Conservation (phyloP, 1,140 invertebrate genomes). For the Charaxes varanes region DNA sequence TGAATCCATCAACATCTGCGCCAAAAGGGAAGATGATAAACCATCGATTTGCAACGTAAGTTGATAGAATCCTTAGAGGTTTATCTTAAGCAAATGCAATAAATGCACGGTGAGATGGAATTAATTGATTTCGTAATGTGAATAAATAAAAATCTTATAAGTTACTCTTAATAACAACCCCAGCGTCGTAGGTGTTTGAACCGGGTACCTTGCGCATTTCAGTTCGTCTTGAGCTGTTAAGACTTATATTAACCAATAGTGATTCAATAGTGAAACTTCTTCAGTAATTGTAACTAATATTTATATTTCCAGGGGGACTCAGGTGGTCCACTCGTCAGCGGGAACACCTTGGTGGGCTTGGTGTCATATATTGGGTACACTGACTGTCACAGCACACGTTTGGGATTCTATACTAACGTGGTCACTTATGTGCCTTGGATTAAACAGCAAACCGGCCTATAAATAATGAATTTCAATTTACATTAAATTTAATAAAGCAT, state of each 20-base stretch:
- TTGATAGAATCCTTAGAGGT: too few relatives aligned
- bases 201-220: too few relatives aligned
- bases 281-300: neutral
- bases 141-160: too few relatives aligned
- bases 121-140: too few relatives aligned
- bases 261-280: neutral
- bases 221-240: too few relatives aligned
- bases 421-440: constrained; percentile 6
- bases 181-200: too few relatives aligned
- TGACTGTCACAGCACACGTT: neutral
- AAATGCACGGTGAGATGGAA: too few relatives aligned
- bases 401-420: constrained; percentile 9
- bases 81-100: too few relatives aligned
- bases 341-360: constrained; percentile 3
- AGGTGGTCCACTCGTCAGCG: constrained; percentile 2
- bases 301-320: constrained; percentile 10
- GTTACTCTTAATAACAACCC: too few relatives aligned
- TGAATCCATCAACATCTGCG: constrained; percentile 18
- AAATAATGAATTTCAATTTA: neutral
- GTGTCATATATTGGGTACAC: constrained; percentile 3
- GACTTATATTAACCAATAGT: too few relatives aligned
- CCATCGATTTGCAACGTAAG: constrained; percentile 22
- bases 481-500: constrained; percentile 2
- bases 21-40: constrained; percentile 8
- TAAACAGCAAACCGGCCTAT: constrained; percentile 1